These are phyloP conservation scores for Drosophila simulans DNA, from an alignment of 1,140 invertebrate genomes.

Conservation along the genomic window DNA sequence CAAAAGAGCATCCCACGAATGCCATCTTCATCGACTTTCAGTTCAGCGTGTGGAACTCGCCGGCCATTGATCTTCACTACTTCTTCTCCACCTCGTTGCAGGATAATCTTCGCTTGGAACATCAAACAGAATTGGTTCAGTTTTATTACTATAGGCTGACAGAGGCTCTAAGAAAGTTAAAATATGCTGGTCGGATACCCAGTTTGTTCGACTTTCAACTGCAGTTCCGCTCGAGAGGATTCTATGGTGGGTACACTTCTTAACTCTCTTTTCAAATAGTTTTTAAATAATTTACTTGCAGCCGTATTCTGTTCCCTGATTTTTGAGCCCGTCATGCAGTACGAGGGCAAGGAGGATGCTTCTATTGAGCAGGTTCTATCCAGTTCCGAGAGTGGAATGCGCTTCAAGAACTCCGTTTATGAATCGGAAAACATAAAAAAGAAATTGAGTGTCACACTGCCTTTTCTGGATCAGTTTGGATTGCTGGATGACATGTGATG, in stretches of 20 bases:
- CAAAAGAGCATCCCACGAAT: constrained; percentile 38
- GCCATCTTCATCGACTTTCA: constrained; percentile 79
- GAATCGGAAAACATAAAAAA: constrained; percentile 32
- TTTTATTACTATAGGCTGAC: constrained; percentile 67
- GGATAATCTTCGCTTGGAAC: constrained; percentile 25
- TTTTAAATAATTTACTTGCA: neutral
- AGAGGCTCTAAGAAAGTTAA: constrained; percentile 45
- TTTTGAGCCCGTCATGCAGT: constrained; percentile 57
- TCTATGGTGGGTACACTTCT: constrained; percentile 54
- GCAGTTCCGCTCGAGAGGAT: constrained; percentile 52
- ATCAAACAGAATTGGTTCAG: constrained; percentile 56
- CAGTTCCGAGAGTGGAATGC: constrained; percentile 24
- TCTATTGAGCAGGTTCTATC: constrained; percentile 48
- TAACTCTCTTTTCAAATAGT: neutral
- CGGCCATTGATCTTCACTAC: constrained; percentile 75
- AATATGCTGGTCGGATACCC: constrained; percentile 55
- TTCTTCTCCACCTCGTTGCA: constrained; percentile 63
- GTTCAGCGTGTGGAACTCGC: constrained; percentile 70
- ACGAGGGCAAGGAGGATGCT: constrained; percentile 63
- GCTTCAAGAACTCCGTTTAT: constrained; percentile 46
- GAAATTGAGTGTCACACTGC: constrained; percentile 32
- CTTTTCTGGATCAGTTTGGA: constrained; percentile 68
- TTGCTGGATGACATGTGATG: constrained; percentile 67
- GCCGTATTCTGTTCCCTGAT: constrained; percentile 44
- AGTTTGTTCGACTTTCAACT: constrained; percentile 62